These are phyloP conservation scores for Spisula solida DNA, from an alignment of 2,888 invertebrate genomes.

Conservation along the genomic window DNA sequence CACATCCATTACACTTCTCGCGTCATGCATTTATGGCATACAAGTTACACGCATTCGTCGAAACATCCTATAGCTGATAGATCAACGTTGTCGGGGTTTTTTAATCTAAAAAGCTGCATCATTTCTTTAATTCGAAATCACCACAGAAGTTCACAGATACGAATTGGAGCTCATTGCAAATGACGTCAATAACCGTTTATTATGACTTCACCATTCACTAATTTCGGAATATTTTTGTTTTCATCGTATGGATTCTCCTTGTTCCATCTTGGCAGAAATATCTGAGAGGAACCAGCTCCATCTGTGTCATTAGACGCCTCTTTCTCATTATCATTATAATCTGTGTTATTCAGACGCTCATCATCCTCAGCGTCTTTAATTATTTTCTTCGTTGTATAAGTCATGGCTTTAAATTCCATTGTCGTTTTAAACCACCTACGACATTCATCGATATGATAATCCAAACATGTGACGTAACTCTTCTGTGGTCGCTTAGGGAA, in stretches of 20 bases:
- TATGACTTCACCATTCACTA: slow-evolving; percentile 60
- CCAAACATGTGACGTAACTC: slow-evolving; percentile 78
- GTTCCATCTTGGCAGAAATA: slow-evolving; percentile 79
- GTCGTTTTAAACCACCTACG: slow-evolving; percentile 83
- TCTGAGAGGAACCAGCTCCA: slow-evolving; percentile 79
- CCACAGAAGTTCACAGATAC: neutral
- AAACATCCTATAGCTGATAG: neutral
- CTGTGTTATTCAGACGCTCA: slow-evolving; percentile 33
- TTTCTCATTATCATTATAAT: slow-evolving; percentile 20
- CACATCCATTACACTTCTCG: too few relatives aligned
- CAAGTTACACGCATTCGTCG: neutral
- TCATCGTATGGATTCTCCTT: slow-evolving; percentile 53
- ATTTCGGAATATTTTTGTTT: slow-evolving; percentile 40
- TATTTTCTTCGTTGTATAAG: slow-evolving; percentile 77
- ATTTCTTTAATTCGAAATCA: neutral
- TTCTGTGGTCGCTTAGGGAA: slow-evolving; percentile 78
- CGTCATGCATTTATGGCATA: neutral
- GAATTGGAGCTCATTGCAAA: neutral
- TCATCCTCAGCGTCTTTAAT: slow-evolving; percentile 50
- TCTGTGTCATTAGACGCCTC: slow-evolving; percentile 39
- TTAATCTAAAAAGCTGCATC: too few relatives aligned
- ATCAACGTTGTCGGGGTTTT: neutral
- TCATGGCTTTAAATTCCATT: slow-evolving; percentile 82
- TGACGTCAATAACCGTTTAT: slow-evolving; percentile 51
- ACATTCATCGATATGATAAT: slow-evolving; percentile 82